Conservation (phyloP, 2,113 vertebrate species). For the Paramisgurnus dabryanus region DNA sequence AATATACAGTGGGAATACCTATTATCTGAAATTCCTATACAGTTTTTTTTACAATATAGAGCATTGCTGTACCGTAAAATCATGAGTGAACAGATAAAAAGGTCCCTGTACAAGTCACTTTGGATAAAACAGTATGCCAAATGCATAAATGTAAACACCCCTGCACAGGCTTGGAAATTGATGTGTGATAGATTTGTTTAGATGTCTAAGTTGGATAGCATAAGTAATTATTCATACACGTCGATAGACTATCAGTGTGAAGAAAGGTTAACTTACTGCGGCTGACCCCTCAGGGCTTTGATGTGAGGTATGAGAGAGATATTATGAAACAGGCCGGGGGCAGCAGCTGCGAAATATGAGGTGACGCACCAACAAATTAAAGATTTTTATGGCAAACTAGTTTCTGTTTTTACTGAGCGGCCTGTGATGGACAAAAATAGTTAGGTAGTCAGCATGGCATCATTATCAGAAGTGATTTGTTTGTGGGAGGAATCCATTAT, state of each 20-base stretch:
- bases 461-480: constrained; percentile 25
- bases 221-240: neutral
- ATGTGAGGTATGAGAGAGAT: constrained; percentile 54
- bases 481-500: constrained; percentile 1
- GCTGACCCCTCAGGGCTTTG: constrained; percentile 35
- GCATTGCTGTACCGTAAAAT: too few species aligned
- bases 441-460: neutral
- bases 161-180: neutral
- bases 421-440: neutral
- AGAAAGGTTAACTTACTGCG: constrained; percentile 14
- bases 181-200: neutral
- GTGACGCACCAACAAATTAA: constrained; percentile 60
- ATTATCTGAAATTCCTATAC: too few species aligned
- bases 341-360: constrained; percentile 62
- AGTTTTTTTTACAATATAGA: too few species aligned
- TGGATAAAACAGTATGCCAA: too few species aligned
- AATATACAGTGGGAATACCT: too few species aligned
- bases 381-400: constrained; percentile 38
- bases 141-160: too few species aligned
- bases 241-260: constrained; percentile 10
- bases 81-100: too few species aligned
- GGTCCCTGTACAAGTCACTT: too few species aligned
- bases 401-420: constrained; percentile 23
- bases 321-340: constrained; percentile 54
- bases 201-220: constrained; percentile 18